Evolutionary conservation across 2,888 invertebrate species (phyloP).

Genomic region (Synanthedon myopaeformis): DNA sequence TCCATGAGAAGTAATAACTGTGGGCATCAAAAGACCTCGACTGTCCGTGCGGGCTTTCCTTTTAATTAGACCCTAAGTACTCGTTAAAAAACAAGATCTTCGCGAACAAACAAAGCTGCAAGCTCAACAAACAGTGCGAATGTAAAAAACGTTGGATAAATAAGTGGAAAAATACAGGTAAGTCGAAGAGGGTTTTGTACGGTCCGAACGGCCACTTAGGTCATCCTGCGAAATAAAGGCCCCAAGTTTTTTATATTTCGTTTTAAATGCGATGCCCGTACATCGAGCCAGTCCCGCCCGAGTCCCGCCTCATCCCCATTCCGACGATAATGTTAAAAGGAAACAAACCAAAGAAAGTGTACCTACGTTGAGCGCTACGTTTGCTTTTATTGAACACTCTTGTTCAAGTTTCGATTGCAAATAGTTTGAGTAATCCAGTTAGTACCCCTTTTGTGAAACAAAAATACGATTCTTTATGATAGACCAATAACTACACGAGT

Average conservation of each 20-base stretch:
- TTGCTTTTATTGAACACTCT: conserved; percentile 59
- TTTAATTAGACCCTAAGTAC: conserved; percentile 70
- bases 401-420: conserved; percentile 64
- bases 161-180: conserved; percentile 72
- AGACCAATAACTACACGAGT: no score
- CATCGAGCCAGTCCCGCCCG: conserved; percentile 46
- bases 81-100: conserved; percentile 70
- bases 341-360: conserved; percentile 69
- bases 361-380: conserved; percentile 40
- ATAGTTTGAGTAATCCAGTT: conserved; percentile 65
- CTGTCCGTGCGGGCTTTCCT: conserved; percentile 64
- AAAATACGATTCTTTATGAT: background rate
- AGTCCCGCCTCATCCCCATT: conserved; percentile 54
- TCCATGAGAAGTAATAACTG: conserved; percentile 61
- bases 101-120: conserved; percentile 60
- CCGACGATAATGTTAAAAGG: conserved; percentile 57
- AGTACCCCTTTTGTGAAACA: conserved; percentile 21
- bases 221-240: conserved; percentile 69
- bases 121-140: conserved; percentile 64
- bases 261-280: conserved; percentile 67
- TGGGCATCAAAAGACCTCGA: conserved; percentile 65
- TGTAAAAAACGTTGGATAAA: conserved; percentile 68
- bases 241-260: conserved; percentile 58
- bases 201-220: conserved; percentile 68
- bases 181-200: conserved; percentile 67